Evolutionary conservation across 2,888 invertebrate genomes (phyloP), one percentile per base, ranked within the genome.

Genomic region (Pyrrhosoma nymphula): DNA sequence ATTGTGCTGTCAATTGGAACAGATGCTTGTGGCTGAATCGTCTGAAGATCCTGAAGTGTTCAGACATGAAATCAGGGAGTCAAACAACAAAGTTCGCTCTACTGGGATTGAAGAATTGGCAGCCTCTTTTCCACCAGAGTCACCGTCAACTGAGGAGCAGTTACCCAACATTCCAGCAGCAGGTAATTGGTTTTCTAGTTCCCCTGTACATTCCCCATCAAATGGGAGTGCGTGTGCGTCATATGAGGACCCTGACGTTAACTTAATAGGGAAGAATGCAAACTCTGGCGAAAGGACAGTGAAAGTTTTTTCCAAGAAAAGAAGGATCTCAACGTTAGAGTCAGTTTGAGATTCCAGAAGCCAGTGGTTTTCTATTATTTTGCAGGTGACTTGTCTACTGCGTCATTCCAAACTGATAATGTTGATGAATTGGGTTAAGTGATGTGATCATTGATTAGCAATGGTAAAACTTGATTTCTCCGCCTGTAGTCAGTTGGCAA

Each of bases 41-140:
- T 63, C 93, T 2, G 93, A 93, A 18, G 93, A 93, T 47, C 93
- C 93, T 47, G 93, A 93, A 69, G 69, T 93, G 39, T 93, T 93
- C 35, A 63, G 93, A 14, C 93, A 93, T 75, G 93, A 93, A 75
- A 93, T 93, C 47, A 93, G 93, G 47, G 93, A 93, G 47, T 30
- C 69, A 0, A 93, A 93, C 75, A 93, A 93, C n/a, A 93, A 93
- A 47, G 69, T 93, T 69, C 47, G 69, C 63, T 93, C 93, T 0
- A 93, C 93, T 93, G 93, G 93, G 20, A 35, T 93, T 47, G 93
- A 93, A 69, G 93, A 93, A 16, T 14, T 69, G 23, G n/a, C 89
- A n/a, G 47, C 93, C n/a, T 39, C 69, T n/a, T 82, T 82, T 18
- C 63, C 39, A 93, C 63, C 93, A n/a, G 93, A 69, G 47, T 93